A percentile compares a stretch with the other conserved stretches of the same genome.
Evolutionary conservation across 2,113 vertebrate genomes (phyloP).

Genomic region (Aphelocoma coerulescens): DNA sequence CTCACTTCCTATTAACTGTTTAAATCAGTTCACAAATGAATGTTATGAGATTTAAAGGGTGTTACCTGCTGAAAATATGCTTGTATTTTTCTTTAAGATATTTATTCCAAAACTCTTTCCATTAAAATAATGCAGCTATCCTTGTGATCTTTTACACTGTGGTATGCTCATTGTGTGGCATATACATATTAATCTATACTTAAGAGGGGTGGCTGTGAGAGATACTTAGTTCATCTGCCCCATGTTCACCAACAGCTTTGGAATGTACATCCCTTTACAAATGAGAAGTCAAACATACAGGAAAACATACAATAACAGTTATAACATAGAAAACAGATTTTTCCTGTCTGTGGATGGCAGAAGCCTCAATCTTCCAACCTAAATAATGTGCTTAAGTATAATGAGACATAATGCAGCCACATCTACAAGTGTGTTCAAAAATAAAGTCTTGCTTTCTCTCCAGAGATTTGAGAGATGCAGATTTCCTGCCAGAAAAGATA

Average conservation of each 20-base stretch:
- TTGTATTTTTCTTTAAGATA: background rate
- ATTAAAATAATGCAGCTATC: background rate
- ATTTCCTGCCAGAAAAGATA: background rate
- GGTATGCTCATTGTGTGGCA: background rate
- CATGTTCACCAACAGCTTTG: background rate
- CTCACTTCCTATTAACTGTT: background rate
- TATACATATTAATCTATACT: background rate
- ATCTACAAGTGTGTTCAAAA: background rate
- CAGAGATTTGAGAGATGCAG: background rate
- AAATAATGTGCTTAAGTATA: background rate
- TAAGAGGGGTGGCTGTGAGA: background rate
- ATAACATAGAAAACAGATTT: background rate
- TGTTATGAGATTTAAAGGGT: background rate
- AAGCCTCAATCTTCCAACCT: background rate
- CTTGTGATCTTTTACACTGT: background rate
- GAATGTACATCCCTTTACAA: background rate
- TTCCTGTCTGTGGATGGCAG: background rate
- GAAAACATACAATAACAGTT: background rate
- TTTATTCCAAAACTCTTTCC: background rate
- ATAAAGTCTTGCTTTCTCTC: background rate
- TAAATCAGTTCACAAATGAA: background rate
- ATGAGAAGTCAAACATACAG: background rate
- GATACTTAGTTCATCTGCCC: background rate
- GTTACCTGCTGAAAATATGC: background rate
- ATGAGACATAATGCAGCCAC: background rate